A percentile compares a stretch with the other conserved stretches of the same genome.
Conservation (phyloP, 1,140 invertebrate species). For the Cyclina sinensis region DNA sequence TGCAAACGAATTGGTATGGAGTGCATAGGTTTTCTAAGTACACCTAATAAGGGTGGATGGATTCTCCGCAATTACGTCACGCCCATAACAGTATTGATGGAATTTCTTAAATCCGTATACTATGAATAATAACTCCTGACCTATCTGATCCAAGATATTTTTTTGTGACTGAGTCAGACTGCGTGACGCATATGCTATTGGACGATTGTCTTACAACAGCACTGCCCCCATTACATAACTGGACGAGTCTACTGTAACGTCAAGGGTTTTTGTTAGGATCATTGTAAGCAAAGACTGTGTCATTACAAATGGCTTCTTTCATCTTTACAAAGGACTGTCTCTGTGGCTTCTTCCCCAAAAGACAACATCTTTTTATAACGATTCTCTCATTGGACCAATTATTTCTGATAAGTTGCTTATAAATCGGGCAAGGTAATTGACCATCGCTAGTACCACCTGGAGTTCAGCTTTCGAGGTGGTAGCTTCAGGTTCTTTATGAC, state of each 20-base stretch:
- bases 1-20: slow-evolving; percentile 59
- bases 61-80: slow-evolving; percentile 21
- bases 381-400: too few relatives aligned
- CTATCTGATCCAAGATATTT: slow-evolving; percentile 27
- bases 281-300: slow-evolving; percentile 12
- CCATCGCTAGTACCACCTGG: too few relatives aligned
- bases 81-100: slow-evolving; percentile 59
- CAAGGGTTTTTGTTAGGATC: slow-evolving; percentile 18
- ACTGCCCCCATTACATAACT: slow-evolving; percentile 9
- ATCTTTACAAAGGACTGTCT: slow-evolving; percentile 2
- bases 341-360: neutral
- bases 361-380: too few relatives aligned
- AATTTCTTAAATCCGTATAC: slow-evolving; percentile 45
- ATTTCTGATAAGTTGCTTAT: too few relatives aligned
- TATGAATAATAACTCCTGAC: slow-evolving; percentile 37
- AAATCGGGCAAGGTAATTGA: too few relatives aligned
- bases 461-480: too few relatives aligned
- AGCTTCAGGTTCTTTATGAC: too few relatives aligned
- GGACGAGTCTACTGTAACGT: slow-evolving; percentile 2
- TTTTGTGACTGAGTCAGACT: neutral
- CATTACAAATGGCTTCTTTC: slow-evolving; percentile 12
- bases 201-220: neutral
- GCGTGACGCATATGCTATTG: neutral
- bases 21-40: slow-evolving; percentile 64
- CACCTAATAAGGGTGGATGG: slow-evolving; percentile 46